Conservation (phyloP, 2,113 vertebrate species). For the Asarcornis scutulata region DNA sequence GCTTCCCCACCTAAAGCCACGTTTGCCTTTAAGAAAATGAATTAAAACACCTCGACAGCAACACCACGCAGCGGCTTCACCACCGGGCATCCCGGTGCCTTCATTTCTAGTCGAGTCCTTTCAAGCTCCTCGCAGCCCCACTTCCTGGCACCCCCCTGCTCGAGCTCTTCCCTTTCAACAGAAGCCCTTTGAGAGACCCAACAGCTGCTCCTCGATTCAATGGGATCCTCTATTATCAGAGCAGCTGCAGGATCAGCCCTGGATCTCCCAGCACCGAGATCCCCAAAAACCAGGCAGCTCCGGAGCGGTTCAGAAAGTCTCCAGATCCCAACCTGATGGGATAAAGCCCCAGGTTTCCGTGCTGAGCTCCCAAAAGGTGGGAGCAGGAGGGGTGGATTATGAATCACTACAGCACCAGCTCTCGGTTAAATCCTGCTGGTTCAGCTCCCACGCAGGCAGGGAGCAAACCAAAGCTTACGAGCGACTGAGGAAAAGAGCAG, state of each 20-base stretch:
- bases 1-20: not conserved
- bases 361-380: conserved; percentile 15
- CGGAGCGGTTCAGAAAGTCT: not conserved
- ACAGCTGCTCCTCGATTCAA: conserved; percentile 52
- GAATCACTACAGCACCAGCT: conserved; percentile 14
- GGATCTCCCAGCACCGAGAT: not conserved
- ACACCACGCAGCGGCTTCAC: not conserved
- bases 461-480: not conserved
- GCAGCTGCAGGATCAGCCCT: conserved; percentile 33
- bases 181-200: conserved; percentile 35
- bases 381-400: not conserved
- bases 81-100: not conserved
- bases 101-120: not conserved
- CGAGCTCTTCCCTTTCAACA: not conserved
- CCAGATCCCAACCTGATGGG: not conserved
- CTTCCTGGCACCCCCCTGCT: not conserved
- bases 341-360: not conserved
- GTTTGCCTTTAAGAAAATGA: not conserved
- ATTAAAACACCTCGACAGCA: not conserved
- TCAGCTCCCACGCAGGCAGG: conserved; percentile 6
- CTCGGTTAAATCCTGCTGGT: not conserved
- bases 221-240: conserved; percentile 16
- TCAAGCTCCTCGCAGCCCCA: not conserved
- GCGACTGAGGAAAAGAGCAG: not conserved
- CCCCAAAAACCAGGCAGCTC: not conserved